Evolutionary conservation across 2,113 vertebrate species (phyloP).

Genomic region (Bombycilla garrulus): DNA sequence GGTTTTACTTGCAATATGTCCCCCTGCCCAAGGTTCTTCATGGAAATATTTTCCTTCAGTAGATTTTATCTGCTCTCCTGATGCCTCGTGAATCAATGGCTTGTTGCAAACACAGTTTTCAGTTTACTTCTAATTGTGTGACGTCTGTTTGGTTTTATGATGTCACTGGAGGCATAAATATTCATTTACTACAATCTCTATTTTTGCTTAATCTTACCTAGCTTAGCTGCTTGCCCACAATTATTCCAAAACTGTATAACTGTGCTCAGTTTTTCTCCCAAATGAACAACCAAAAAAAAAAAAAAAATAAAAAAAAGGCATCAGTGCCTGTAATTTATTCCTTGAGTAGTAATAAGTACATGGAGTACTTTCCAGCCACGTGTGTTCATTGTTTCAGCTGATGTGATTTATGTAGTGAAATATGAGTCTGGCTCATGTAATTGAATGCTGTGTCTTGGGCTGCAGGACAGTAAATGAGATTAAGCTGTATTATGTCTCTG

Average conservation of each 20-base stretch:
- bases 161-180: not conserved
- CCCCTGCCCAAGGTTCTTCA: not conserved
- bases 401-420: constrained; percentile 51
- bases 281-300: not conserved
- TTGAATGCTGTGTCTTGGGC: constrained; percentile 22
- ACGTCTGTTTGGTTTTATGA: not conserved
- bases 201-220: not conserved
- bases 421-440: constrained; percentile 40
- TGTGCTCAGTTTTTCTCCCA: constrained; percentile 14
- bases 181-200: not conserved
- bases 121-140: not conserved
- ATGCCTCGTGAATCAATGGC: not conserved
- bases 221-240: not conserved
- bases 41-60: not conserved
- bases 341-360: constrained; percentile 47
- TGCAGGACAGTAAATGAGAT: constrained; percentile 45
- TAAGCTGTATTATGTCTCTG: constrained; percentile 7
- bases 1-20: not conserved
- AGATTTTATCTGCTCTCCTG: not conserved
- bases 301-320: not conserved
- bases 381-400: constrained; percentile 43
- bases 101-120: not conserved
- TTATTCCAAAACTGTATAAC: not conserved
- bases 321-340: constrained; percentile 29
- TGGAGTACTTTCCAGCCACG: constrained; percentile 37